phyloP scores from a whole-genome alignment of 2,888 invertebrate species.

The Melanophora roralis region DNA sequence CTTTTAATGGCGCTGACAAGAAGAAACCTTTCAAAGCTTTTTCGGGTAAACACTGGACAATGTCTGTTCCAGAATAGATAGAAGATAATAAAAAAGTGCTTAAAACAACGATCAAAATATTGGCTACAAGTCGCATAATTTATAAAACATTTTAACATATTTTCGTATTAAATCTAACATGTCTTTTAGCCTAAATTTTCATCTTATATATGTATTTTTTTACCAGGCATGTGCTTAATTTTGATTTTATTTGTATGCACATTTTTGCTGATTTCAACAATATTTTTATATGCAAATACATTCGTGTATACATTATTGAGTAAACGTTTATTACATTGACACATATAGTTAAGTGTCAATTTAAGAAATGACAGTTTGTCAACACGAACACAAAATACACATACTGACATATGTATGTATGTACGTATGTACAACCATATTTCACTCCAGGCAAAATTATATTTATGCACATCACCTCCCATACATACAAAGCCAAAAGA shows the following conservation, averaged over 20 bases:
- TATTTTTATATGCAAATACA: background rate
- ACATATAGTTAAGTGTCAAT: conserved; percentile 56
- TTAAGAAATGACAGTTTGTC: conserved; percentile 58
- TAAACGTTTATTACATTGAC: conserved; percentile 54
- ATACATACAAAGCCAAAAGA: background rate
- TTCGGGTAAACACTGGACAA: too few species aligned
- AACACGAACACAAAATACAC: conserved; percentile 44
- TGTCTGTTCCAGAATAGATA: too few species aligned
- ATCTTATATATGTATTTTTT: background rate
- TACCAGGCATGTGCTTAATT: background rate
- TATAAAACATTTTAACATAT: too few species aligned
- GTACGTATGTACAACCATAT: too few species aligned
- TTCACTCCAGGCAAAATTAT: background rate
- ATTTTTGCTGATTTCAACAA: background rate
- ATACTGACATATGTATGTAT: conserved; percentile 14
- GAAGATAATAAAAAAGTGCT: too few species aligned
- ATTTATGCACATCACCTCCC: background rate
- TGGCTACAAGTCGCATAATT: too few species aligned
- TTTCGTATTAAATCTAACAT: too few species aligned
- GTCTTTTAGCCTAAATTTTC: background rate
- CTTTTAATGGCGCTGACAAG: too few species aligned
- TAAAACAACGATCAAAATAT: too few species aligned
- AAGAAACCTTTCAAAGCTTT: too few species aligned
- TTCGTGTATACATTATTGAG: background rate
- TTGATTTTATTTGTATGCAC: background rate